Evolutionary conservation across 2,113 vertebrate genomes (phyloP).

Genomic region (Protobothrops mucrosquamatus): DNA sequence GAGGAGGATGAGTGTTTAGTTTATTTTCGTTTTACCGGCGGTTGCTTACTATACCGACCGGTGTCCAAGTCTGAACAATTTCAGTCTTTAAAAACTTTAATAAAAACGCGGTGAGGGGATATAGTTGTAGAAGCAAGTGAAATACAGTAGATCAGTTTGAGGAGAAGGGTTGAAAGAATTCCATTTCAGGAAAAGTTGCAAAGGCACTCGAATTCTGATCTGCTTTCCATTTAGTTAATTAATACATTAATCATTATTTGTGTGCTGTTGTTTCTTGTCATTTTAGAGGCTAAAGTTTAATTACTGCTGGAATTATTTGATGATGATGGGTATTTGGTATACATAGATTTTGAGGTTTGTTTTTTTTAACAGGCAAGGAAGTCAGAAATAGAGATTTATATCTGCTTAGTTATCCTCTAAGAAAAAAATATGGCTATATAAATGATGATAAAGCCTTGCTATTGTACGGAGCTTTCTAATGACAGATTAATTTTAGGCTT

Average conservation of each 20-base stretch:
- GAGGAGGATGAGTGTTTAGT: background rate
- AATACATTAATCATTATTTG: background rate
- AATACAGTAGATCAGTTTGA: background rate
- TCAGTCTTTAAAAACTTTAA: background rate
- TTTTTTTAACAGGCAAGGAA: background rate
- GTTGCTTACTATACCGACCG: background rate
- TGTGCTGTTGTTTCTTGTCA: background rate
- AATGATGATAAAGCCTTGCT: background rate
- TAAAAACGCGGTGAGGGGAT: background rate
- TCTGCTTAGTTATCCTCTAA: background rate
- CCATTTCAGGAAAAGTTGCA: background rate
- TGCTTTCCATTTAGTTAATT: background rate
- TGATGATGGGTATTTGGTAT: background rate
- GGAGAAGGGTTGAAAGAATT: background rate
- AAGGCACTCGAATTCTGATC: background rate
- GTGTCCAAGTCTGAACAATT: background rate
- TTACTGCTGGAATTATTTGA: background rate
- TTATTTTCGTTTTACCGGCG: background rate
- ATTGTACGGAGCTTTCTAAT: background rate
- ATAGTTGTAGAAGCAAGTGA: background rate
- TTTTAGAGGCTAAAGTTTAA: background rate
- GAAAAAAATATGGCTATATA: background rate
- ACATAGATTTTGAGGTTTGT: background rate
- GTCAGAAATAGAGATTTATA: background rate
- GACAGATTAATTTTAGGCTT: background rate